Evolutionary conservation across 2,113 vertebrate genomes (phyloP), one percentile per base, ranked within the genome.

Genomic region (Hypocryptadius cinnamomeus): DNA sequence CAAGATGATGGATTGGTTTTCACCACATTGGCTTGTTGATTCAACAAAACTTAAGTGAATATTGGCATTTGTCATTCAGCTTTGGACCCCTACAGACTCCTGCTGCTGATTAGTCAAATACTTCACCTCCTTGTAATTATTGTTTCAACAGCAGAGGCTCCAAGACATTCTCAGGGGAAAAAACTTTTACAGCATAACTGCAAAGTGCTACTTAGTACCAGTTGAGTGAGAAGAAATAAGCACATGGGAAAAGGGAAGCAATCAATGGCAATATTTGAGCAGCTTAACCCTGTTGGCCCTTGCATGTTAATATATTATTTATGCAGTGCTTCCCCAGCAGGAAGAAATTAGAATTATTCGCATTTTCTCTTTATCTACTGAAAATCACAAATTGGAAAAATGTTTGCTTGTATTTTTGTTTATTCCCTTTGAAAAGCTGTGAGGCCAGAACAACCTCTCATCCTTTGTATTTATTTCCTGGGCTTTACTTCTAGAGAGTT

Each of bases 61-160:
- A 99, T 99, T 99, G 99, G 98, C 98, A 98, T 99, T 99, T 99
- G 98, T 98, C 98, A 98, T 97, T 99, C 98, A 98, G 97, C 92
- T 92, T 83, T 94, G 89, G 93, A 96, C 89, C 96, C 97, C 96
- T 95, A 78, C 93, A 97, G 98, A 97, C 96, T 97, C 79, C 61
- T 97, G 97, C 96, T 98, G 98, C 98, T 98, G 98, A 98, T 98
- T 98, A 99, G 98, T 98, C 98, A 98, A 99, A 99, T 98, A 98
- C 87, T 96, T 96, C 95, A 96, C 94, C 96, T 97, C 86, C 78
- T 93, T 98, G 97, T 98, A 98, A 99, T 98, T 98, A 98, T 98
- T 98, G 97, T 96, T 98, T 97, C 97, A 98, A 98, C 97, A 97
- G 94, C 87, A 96, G 77, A 97, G 93, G 92, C 96, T 97, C 91